phyloP scores from a whole-genome alignment of 2,888 invertebrate species.

The Fabriciana adippe region DNA sequence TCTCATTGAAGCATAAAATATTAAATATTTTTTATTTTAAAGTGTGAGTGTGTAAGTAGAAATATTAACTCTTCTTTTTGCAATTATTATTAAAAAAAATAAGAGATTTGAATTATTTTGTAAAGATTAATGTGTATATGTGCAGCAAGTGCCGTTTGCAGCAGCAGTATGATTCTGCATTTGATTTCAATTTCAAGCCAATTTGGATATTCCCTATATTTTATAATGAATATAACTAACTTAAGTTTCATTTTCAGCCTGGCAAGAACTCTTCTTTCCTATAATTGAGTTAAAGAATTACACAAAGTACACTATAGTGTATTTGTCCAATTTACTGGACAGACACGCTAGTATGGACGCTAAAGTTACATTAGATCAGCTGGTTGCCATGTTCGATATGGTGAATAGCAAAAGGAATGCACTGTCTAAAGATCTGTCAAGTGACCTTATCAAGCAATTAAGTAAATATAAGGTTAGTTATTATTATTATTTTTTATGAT shows the following conservation, averaged over 20 bases:
- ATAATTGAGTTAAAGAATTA: slow-evolving; percentile 87
- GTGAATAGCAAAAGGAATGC: slow-evolving; percentile 82
- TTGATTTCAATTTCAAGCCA: too few species aligned
- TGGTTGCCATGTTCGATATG: slow-evolving; percentile 83
- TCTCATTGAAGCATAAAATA: neutral
- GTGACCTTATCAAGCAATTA: slow-evolving; percentile 79
- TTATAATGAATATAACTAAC: slow-evolving; percentile 6
- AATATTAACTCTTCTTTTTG: too few species aligned
- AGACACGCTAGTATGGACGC: slow-evolving; percentile 65
- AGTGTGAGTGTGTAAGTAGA: too few species aligned
- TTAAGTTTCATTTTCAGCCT: slow-evolving; percentile 75
- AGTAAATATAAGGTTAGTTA: slow-evolving; percentile 79
- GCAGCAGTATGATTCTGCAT: too few species aligned
- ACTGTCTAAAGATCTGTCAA: slow-evolving; percentile 78
- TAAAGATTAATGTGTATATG: too few species aligned
- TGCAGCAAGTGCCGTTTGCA: too few species aligned
- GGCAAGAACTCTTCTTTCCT: slow-evolving; percentile 89
- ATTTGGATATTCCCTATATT: neutral
- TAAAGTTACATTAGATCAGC: slow-evolving; percentile 78
- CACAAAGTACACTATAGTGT: slow-evolving; percentile 84
- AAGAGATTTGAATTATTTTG: too few species aligned
- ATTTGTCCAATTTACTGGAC: slow-evolving; percentile 81
- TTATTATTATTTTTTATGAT: slow-evolving; percentile 38
- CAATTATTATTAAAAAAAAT: too few species aligned
- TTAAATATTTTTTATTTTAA: neutral